Base-by-base conservation (phyloP, 2,113 vertebrate species). In the Rhinichthys klamathensis region DNA sequence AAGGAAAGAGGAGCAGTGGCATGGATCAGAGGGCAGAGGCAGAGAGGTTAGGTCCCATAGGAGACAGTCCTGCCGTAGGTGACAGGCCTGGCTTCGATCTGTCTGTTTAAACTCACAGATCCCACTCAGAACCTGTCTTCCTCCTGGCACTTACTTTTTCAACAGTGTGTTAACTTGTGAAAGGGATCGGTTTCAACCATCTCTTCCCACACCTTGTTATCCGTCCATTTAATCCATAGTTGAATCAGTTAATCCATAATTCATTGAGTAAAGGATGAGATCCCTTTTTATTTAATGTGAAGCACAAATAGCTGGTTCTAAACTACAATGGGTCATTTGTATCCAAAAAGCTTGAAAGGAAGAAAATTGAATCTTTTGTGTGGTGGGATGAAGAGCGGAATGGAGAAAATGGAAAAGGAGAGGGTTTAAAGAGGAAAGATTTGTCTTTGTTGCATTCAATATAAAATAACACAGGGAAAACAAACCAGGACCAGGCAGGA, bases 1-100 rank as follows among this genome's bases (percentile, higher is more conserved):
- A 75, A 80, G 65, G 46, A 21, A 70, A 72, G 84, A 80, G 11
- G 27, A 76, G 30, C 56, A 76, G 44, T 61, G 85, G n/a, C 32
- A 41, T 56, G 81, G 60, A 86, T 80, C 80, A 84, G 72, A 80
- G 77, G 44, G 44, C 67, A 56, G 56, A 84, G 32, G 77, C 69
- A 80, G 86, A 15, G 70, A 81, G 78, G 70, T 75, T 15, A 54
- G 61, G 58, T 65, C 70, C 38, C 46, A 11, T n/a, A 5, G 73
- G 83, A 46, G 60, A 25, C 25, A 18, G 25, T 25, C n/a, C 60
- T 69, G 83, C 35, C 1, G 70, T 27, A 72, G 61, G 72, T 83
- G 82, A 84, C 69, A 84, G 73, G 30, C 18, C 60, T 9, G 3
- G 51, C 49, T 72, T 88, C 73, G 60, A 82, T 82, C 83, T 49